A percentile compares a stretch with the other conserved stretches of the same genome.
Evolutionary conservation across 2,888 invertebrate genomes (phyloP).

Genomic region (Brachynemurus nebulosus): DNA sequence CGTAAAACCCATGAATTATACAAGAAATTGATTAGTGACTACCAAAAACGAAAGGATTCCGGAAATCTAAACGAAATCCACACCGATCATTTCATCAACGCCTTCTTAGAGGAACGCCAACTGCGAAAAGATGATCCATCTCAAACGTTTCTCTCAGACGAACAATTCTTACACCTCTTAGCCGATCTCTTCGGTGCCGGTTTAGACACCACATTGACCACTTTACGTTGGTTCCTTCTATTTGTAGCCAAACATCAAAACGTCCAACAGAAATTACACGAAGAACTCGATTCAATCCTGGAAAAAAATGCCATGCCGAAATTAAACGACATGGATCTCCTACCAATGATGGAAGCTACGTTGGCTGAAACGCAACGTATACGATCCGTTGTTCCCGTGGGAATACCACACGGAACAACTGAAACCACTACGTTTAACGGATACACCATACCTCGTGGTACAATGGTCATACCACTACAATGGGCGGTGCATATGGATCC

Average conservation of each 20-base stretch:
- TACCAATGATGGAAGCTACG: conserved; percentile 56
- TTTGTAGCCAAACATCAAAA: conserved; percentile 56
- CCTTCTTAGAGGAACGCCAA: conserved; percentile 46
- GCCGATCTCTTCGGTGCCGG: conserved; percentile 80
- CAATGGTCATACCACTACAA: conserved; percentile 65
- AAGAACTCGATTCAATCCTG: conserved; percentile 35
- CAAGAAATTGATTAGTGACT: conserved; percentile 46
- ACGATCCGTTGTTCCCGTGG: conserved; percentile 65
- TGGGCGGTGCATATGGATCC: conserved; percentile 71
- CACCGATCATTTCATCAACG: conserved; percentile 38
- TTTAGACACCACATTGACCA: conserved; percentile 67
- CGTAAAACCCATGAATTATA: conserved; percentile 58
- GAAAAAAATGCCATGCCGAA: conserved; percentile 26
- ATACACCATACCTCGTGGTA: conserved; percentile 50
- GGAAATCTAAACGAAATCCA: neutral
- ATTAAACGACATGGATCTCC: conserved; percentile 37
- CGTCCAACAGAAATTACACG: conserved; percentile 43
- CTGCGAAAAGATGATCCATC: conserved; percentile 33
- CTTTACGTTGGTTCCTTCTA: conserved; percentile 68
- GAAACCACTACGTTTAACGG: conserved; percentile 33
- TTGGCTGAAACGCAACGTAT: conserved; percentile 68
- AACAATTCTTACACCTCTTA: conserved; percentile 58
- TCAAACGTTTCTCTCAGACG: conserved; percentile 41
- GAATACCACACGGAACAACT: conserved; percentile 68
- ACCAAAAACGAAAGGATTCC: conserved; percentile 8